Conservation (phyloP, 2,113 vertebrate genomes). For the Xiphophorus couchianus region DNA sequence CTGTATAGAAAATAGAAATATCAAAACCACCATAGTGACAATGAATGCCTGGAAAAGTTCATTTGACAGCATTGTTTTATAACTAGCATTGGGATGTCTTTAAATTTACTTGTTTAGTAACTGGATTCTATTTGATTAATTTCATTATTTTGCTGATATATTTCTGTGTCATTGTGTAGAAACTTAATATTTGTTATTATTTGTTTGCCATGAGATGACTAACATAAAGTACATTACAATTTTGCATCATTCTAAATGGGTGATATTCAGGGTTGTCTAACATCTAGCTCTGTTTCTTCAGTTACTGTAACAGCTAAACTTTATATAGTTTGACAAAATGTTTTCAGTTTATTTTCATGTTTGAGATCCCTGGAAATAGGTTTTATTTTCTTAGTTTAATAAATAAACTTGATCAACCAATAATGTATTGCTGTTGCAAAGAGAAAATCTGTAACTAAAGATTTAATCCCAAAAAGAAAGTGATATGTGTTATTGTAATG, state of each 20-base stretch:
- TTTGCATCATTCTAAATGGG: not conserved
- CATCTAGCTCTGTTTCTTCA: not conserved
- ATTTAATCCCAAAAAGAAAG: conserved; percentile 11
- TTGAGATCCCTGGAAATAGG: not conserved
- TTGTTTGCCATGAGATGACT: not conserved
- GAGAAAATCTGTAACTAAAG: not conserved
- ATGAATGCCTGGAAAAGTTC: not conserved
- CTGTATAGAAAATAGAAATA: not conserved
- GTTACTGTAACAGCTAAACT: not conserved
- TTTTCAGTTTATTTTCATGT: not conserved
- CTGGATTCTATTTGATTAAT: not conserved
- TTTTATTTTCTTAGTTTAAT: not conserved
- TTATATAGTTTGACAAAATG: not conserved
- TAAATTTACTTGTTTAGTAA: not conserved
- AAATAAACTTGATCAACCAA: not conserved
- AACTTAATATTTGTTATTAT: not conserved
- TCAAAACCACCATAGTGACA: not conserved
- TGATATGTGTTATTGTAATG: not conserved
- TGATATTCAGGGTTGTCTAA: not conserved
- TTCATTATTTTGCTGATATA: not conserved
- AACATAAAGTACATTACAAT: not conserved
- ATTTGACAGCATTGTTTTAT: no score
- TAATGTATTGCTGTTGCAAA: not conserved
- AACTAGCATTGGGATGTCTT: no score
- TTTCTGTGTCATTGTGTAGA: not conserved